These are phyloP conservation scores for Nomada hirtipes DNA, from an alignment of 2,888 invertebrate genomes.

Conservation along the genomic window DNA sequence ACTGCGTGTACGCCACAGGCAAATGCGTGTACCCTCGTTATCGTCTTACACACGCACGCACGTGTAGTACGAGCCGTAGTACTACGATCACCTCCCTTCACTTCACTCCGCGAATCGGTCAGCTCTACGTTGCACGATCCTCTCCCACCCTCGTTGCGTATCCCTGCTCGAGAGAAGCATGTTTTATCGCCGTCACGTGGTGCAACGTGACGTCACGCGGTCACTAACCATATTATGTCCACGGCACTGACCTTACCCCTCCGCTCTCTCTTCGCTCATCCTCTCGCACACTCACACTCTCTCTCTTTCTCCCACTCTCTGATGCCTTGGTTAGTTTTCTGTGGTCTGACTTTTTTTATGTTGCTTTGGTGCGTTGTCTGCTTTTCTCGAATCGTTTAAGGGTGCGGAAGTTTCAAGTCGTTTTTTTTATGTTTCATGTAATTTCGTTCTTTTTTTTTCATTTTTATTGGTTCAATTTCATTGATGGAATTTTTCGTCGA, in stretches of 20 bases:
- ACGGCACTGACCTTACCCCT: conserved; percentile 83
- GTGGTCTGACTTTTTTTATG: neutral
- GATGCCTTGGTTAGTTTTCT: neutral
- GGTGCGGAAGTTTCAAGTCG: too few species aligned
- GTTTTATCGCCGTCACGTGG: conserved; percentile 79
- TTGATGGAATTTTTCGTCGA: too few species aligned
- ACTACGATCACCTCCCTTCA: conserved; percentile 71
- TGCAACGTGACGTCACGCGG: conserved; percentile 78
- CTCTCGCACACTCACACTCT: neutral
- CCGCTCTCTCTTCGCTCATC: conserved; percentile 19
- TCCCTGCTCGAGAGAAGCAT: conserved; percentile 55
- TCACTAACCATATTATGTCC: conserved; percentile 82
- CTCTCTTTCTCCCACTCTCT: neutral
- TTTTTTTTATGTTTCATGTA: neutral
- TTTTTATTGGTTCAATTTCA: too few species aligned
- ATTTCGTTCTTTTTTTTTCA: neutral
- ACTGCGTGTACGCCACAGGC: conserved; percentile 57
- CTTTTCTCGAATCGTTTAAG: too few species aligned
- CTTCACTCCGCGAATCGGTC: conserved; percentile 56
- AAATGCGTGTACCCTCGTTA: conserved; percentile 74
- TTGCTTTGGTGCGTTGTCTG: neutral
- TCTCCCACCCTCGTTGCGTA: conserved; percentile 41
- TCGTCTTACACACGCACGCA: conserved; percentile 81
- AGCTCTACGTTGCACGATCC: conserved; percentile 55
- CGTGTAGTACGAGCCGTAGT: conserved; percentile 83